Evolutionary conservation across 2,113 vertebrate species (phyloP).

Genomic region (Calidris pygmaea): DNA sequence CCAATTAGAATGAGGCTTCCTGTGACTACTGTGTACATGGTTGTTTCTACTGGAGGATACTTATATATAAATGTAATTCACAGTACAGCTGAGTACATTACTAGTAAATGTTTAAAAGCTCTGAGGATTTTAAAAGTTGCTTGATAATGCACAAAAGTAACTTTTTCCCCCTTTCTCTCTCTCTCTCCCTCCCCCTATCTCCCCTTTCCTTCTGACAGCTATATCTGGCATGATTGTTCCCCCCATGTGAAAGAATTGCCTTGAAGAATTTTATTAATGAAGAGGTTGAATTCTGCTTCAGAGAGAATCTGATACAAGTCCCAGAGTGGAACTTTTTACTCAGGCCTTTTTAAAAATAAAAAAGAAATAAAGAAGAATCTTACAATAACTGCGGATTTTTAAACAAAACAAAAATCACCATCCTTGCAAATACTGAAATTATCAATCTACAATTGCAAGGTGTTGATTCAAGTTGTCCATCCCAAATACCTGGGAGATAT

Average conservation of each 20-base stretch:
- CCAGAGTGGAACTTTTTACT: constrained; percentile 93
- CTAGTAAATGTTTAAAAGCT: constrained; percentile 27
- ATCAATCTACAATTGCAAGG: constrained; percentile 74
- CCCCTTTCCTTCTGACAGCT: constrained; percentile 78
- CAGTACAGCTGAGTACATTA: background rate
- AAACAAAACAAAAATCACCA: constrained; percentile 73
- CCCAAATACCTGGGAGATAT: constrained; percentile 83
- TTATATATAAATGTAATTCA: background rate
- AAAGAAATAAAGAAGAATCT: constrained; percentile 79
- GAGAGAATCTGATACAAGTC: constrained; percentile 87
- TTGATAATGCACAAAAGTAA: constrained; percentile 47
- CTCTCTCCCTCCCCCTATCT: background rate
- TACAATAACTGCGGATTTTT: constrained; percentile 84
- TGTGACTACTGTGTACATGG: background rate
- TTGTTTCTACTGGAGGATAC: background rate
- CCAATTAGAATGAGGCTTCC: background rate
- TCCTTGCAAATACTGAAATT: constrained; percentile 78
- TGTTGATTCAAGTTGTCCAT: constrained; percentile 78
- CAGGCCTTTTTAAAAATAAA: constrained; percentile 90
- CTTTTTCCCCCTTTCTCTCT: constrained; percentile 23
- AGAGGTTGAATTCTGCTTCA: constrained; percentile 82
- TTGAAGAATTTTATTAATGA: constrained; percentile 87
- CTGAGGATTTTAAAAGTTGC: constrained; percentile 5
- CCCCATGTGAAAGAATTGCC: constrained; percentile 95
- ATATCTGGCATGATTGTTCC: constrained; percentile 97